These are phyloP conservation scores for Corvus hawaiiensis DNA, from an alignment of 2,113 vertebrate genomes.

Conservation along the genomic window DNA sequence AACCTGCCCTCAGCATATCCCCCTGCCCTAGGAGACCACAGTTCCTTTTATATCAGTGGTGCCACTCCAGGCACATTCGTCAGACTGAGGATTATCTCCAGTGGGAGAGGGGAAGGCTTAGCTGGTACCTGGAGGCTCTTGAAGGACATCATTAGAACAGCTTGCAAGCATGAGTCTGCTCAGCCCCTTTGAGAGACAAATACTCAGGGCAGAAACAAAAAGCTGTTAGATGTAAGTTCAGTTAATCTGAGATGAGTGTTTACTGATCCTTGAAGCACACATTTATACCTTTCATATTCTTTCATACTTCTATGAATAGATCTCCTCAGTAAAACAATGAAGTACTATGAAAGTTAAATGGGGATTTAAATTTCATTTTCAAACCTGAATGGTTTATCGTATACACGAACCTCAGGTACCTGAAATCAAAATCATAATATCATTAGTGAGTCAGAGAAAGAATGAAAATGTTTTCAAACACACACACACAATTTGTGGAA, in stretches of 20 bases:
- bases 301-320: background rate
- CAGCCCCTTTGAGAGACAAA: background rate
- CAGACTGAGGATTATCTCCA: background rate
- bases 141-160: background rate
- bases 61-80: accelerated
- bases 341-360: background rate
- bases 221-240: background rate
- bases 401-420: background rate
- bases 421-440: background rate
- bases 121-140: background rate
- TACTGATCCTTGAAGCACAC: background rate
- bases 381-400: background rate
- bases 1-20: background rate
- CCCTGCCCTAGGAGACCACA: background rate
- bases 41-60: background rate
- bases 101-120: background rate
- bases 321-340: background rate
- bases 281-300: background rate
- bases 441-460: background rate
- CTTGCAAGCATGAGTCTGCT: background rate
- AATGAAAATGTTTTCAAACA: background rate
- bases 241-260: background rate
- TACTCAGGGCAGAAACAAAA: background rate
- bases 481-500: background rate
- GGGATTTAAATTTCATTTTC: background rate